Conservation (phyloP, 1,140 invertebrate species). For the Plutomurus gul region DNA sequence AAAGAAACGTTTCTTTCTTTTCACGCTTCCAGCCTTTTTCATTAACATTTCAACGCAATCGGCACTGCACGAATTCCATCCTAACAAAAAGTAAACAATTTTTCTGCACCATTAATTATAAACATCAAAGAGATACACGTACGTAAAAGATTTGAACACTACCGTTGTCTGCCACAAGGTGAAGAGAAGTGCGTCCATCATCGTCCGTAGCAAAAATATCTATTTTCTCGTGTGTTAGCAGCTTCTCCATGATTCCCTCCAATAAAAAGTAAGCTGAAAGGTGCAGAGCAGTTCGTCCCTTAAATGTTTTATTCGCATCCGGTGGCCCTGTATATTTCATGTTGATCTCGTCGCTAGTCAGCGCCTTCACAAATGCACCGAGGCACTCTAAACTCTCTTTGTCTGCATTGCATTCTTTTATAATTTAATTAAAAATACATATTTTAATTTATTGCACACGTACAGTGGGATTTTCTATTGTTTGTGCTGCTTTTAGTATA, state of each 20-base stretch:
- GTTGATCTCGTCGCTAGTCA: neutral
- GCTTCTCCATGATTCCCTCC: neutral
- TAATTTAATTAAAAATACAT: neutral
- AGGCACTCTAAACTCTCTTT: neutral
- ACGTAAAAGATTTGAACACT: neutral
- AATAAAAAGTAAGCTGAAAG: neutral
- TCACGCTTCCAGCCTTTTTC: neutral
- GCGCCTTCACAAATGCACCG: neutral
- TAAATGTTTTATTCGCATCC: neutral
- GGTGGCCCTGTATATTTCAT: neutral
- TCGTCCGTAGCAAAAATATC: conserved; percentile 17
- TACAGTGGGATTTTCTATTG: too few relatives aligned
- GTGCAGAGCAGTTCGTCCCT: conserved; percentile 2
- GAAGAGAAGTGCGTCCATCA: neutral
- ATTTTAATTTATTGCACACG: neutral
- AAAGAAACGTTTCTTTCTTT: neutral
- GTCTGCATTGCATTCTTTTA: neutral
- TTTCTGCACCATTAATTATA: too few relatives aligned
- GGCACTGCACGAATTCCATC: too few relatives aligned
- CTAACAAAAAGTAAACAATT: too few relatives aligned
- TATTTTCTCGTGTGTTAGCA: neutral
- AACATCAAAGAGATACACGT: neutral
- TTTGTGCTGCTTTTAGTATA: too few relatives aligned
- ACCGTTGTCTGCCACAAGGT: conserved; percentile 7
- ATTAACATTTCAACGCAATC: too few relatives aligned